A percentile compares a stretch with the other conserved stretches of the same genome.
Conservation (phyloP, 2,113 vertebrate species). For the Corythornis madagascariensis region DNA sequence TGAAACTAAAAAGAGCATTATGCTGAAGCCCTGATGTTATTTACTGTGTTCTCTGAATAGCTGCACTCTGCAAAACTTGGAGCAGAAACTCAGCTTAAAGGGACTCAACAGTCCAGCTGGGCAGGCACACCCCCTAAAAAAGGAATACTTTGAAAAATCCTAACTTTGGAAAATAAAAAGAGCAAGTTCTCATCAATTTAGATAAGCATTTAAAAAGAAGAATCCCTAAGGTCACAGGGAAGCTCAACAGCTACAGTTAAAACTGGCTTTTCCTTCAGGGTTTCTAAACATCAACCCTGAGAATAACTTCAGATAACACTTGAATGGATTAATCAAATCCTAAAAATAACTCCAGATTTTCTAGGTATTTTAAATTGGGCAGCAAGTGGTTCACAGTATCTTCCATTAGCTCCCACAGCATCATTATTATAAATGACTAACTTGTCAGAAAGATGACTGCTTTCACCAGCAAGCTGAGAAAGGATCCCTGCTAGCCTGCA, state of each 20-base stretch:
- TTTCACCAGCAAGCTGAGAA: not conserved
- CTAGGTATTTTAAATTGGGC: not conserved
- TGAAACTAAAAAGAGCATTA: not conserved
- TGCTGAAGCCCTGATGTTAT: not conserved
- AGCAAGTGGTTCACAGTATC: not conserved
- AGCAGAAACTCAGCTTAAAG: not conserved
- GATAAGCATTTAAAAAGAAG: not conserved
- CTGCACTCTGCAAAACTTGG: not conserved
- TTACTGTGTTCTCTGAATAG: not conserved
- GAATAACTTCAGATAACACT: not conserved
- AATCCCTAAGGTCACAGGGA: not conserved
- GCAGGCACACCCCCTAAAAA: not conserved
- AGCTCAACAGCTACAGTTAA: not conserved
- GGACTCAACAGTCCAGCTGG: not conserved
- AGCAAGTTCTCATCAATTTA: not conserved
- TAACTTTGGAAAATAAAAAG: not conserved
- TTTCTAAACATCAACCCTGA: not conserved
- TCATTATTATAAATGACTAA: not conserved
- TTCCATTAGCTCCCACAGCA: conserved; percentile 34
- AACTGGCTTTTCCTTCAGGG: not conserved
- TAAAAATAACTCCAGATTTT: not conserved
- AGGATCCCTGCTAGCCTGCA: not conserved
- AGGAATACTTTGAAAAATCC: not conserved
- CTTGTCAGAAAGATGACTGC: not conserved
- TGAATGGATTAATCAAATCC: not conserved